phyloP scores from a whole-genome alignment of 2,888 invertebrate species.

The Torymus tubicola region DNA sequence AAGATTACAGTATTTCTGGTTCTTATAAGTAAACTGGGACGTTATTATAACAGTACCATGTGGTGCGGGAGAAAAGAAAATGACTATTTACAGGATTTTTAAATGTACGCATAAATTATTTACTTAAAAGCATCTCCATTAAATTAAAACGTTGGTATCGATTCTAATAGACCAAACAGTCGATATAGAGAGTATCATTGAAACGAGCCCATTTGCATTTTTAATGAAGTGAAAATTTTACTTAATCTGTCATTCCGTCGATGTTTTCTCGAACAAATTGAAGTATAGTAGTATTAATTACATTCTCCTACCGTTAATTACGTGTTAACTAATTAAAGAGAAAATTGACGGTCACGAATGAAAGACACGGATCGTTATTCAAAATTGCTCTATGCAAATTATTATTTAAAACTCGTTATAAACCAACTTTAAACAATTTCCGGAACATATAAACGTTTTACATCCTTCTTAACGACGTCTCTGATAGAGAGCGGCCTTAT shows the following conservation, averaged over 20 bases:
- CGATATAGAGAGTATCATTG: conserved; percentile 18
- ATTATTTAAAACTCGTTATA: conserved; percentile 17
- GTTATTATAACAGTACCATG: no score
- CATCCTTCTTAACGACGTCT: neutral
- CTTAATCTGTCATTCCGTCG: conserved; percentile 9
- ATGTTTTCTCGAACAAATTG: neutral
- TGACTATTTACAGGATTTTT: no score
- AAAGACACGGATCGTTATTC: conserved; percentile 9
- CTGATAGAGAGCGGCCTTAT: no score
- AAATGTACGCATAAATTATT: conserved; percentile 18
- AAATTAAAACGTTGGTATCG: conserved; percentile 21
- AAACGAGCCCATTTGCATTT: conserved; percentile 37
- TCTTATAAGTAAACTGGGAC: no score
- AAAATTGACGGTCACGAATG: conserved; percentile 1
- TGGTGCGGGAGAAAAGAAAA: no score
- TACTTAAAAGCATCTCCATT: conserved; percentile 5
- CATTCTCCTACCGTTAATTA: conserved; percentile 32
- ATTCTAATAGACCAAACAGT: conserved; percentile 15
- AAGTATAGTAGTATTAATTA: conserved; percentile 19
- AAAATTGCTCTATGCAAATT: conserved; percentile 34
- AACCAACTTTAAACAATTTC: conserved; percentile 1
- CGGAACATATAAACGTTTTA: neutral
- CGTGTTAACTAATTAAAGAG: conserved; percentile 41
- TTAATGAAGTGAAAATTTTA: conserved; percentile 50
- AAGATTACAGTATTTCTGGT: no score